These are phyloP conservation scores for Neotragus pygmaeus DNA, from an alignment of 2,113 vertebrate genomes.

Conservation along the genomic window DNA sequence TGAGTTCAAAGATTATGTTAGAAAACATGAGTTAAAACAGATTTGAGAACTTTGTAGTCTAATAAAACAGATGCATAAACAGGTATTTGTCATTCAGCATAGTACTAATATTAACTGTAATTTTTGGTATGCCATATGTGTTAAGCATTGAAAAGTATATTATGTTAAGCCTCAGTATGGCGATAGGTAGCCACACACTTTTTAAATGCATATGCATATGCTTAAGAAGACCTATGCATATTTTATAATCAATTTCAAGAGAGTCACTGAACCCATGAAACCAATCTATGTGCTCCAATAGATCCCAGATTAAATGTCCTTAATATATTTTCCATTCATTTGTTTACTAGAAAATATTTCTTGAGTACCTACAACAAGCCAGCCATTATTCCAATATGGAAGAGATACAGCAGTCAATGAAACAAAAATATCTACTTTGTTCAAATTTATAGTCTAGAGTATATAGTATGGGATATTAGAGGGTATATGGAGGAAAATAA, in stretches of 20 bases:
- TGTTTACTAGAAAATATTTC: neutral
- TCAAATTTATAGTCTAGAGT: neutral
- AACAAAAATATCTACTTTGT: neutral
- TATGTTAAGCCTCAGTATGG: neutral
- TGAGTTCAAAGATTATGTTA: neutral
- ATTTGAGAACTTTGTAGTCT: neutral
- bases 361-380: neutral
- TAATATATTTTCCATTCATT: neutral
- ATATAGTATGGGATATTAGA: neutral
- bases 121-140: neutral
- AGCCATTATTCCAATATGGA: neutral
- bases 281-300: neutral
- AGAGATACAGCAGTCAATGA: neutral
- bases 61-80: neutral
- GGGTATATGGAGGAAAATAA: neutral
- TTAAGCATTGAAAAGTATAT: neutral
- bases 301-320: neutral
- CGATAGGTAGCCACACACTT: neutral
- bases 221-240: neutral
- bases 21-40: neutral
- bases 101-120: neutral
- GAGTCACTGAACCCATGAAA: neutral
- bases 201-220: neutral
- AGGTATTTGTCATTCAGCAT: neutral
- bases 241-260: neutral